These are phyloP conservation scores for Phalangium opilio DNA, from an alignment of 2,888 invertebrate species.

Conservation along the genomic window DNA sequence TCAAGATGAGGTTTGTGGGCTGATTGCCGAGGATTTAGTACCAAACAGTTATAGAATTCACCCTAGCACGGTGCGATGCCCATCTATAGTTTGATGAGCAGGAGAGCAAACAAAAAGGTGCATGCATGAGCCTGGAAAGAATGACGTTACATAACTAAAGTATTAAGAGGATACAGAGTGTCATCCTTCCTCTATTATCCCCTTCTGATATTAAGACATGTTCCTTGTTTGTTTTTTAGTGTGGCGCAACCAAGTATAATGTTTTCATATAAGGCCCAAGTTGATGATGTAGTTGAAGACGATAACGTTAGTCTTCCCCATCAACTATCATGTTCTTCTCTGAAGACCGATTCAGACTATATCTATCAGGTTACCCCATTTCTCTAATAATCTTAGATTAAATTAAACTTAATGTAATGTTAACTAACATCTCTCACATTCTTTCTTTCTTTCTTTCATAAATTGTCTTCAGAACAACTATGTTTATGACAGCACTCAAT, in stretches of 20 bases:
- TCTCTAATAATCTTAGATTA: background rate
- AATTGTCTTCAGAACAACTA: slow-evolving; percentile 41
- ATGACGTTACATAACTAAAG: background rate
- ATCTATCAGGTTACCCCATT: slow-evolving; percentile 44
- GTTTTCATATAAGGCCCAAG: slow-evolving; percentile 65
- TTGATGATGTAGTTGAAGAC: slow-evolving; percentile 58
- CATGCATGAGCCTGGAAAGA: background rate
- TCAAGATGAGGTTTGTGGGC: too few species aligned
- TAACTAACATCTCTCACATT: background rate
- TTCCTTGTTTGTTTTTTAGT: slow-evolving; percentile 10
- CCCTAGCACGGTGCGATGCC: too few species aligned
- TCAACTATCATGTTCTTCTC: slow-evolving; percentile 55
- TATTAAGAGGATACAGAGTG: too few species aligned
- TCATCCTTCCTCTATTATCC: too few species aligned
- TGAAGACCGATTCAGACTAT: slow-evolving; percentile 57
- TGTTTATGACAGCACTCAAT: slow-evolving; percentile 54
- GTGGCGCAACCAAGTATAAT: slow-evolving; percentile 49
- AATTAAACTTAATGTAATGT: too few species aligned
- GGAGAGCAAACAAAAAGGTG: too few species aligned
- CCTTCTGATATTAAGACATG: too few species aligned
- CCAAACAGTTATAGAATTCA: too few species aligned
- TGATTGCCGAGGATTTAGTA: too few species aligned
- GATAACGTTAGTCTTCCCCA: slow-evolving; percentile 58
- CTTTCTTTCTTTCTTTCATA: slow-evolving; percentile 15
- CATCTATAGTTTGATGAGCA: too few species aligned